Evolutionary conservation across 2,113 vertebrate species (phyloP).

Genomic region (Plecotus auritus): DNA sequence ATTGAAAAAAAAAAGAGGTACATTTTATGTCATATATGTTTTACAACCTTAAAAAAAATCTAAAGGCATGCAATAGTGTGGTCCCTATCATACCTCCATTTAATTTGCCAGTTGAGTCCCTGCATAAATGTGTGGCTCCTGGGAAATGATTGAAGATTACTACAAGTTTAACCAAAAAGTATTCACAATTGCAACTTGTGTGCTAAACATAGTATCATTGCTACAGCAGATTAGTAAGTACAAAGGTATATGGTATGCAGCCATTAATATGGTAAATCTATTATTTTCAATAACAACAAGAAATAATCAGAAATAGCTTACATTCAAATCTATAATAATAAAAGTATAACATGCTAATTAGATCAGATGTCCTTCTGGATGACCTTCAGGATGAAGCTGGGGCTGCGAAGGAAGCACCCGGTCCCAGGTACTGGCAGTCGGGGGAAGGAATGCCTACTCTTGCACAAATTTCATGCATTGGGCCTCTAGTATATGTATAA

Average conservation of each 20-base stretch:
- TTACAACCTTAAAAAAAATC: background rate
- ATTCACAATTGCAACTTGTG: background rate
- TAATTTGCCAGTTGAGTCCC: background rate
- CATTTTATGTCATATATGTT: background rate
- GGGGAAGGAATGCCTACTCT: too few species aligned
- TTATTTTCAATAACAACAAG: background rate
- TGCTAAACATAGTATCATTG: background rate
- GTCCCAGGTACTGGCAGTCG: too few species aligned
- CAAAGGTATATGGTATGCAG: background rate
- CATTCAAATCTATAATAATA: background rate
- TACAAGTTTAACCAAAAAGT: background rate
- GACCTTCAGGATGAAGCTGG: too few species aligned
- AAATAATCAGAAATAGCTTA: background rate
- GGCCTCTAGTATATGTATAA: background rate
- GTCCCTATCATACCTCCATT: background rate
- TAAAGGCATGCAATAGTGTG: background rate
- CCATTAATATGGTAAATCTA: background rate
- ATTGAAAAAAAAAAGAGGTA: background rate
- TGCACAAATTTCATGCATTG: too few species aligned
- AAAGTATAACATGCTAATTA: too few species aligned
- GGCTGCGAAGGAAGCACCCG: too few species aligned
- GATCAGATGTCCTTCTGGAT: too few species aligned
- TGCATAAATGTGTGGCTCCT: background rate
- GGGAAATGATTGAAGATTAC: background rate
- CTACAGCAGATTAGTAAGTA: background rate